Percentiles rank a stretch among this genome's conserved stretches.
phyloP scores from a whole-genome alignment of 2,888 invertebrate genomes.

The Anoplius nigerrimus region DNA sequence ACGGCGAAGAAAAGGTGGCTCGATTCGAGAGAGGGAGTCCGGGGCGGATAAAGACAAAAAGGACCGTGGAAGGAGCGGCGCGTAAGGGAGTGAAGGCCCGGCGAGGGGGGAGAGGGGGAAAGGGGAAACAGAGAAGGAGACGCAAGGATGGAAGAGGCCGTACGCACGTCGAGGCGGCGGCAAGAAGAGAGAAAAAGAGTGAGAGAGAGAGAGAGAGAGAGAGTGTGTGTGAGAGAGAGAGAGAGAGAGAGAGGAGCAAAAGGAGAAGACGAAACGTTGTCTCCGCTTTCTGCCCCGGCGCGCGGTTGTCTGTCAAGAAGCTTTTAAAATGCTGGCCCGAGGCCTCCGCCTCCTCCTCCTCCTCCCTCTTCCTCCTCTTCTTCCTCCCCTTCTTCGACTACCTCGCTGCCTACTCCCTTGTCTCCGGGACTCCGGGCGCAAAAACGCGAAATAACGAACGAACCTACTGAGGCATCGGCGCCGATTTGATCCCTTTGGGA shows the following conservation, averaged over 20 bases:
- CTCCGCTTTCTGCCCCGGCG: conserved; percentile 39
- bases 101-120: neutral
- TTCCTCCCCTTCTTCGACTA: conserved; percentile 25
- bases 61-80: conserved; percentile 21
- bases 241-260: conserved; percentile 15
- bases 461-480: conserved; percentile 39
- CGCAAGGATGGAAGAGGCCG: conserved; percentile 8
- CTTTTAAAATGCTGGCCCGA: conserved; percentile 55
- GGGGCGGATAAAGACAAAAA: conserved; percentile 9
- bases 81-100: neutral
- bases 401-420: conserved; percentile 27
- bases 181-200: conserved; percentile 8
- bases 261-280: conserved; percentile 47
- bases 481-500: conserved; percentile 14
- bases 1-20: neutral
- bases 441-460: conserved; percentile 66
- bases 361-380: conserved; percentile 6
- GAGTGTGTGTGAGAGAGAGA: conserved; percentile 2
- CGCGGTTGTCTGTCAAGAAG: conserved; percentile 62
- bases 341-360: conserved; percentile 11
- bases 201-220: conserved; percentile 10
- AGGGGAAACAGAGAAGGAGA: conserved; percentile 19
- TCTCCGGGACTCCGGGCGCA: conserved; percentile 31
- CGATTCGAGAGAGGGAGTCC: conserved; percentile 11
- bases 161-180: conserved; percentile 1